phyloP scores from a whole-genome alignment of 2,113 vertebrate genomes.

The Prinia subflava region DNA sequence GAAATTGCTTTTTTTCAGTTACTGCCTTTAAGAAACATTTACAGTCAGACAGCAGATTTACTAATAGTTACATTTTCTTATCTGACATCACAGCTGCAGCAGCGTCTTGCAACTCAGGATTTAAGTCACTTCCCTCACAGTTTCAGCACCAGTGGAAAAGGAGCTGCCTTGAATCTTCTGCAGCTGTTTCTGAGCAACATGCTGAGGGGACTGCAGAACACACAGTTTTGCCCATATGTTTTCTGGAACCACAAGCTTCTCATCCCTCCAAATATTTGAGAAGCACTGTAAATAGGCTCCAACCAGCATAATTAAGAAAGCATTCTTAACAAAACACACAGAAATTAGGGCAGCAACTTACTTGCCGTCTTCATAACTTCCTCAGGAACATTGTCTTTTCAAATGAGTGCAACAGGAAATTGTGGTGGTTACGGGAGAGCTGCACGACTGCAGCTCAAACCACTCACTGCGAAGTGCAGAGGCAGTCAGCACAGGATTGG shows the following conservation, averaged over 20 bases:
- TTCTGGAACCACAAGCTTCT: background rate
- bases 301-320: background rate
- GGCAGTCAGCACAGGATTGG: background rate
- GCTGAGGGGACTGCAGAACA: background rate
- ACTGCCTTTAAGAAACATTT: background rate
- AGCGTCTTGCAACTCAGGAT: background rate
- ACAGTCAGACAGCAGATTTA: background rate
- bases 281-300: background rate
- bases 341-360: conserved; percentile 58
- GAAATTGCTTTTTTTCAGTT: background rate
- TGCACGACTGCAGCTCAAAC: background rate
- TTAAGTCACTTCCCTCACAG: background rate
- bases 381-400: conserved; percentile 57
- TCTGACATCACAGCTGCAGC: background rate
- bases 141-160: background rate
- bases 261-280: background rate
- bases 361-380: conserved; percentile 72
- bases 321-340: background rate
- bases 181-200: conserved; percentile 9
- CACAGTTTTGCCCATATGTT: background rate
- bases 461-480: conserved; percentile 18
- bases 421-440: conserved; percentile 42
- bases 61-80: background rate
- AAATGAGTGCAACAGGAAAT: conserved; percentile 72
- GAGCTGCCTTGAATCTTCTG: background rate